Percentiles rank a stretch among this genome's conserved stretches.
These are phyloP conservation scores for Muscina levida DNA, from an alignment of 2,888 invertebrate genomes.

Conservation along the genomic window DNA sequence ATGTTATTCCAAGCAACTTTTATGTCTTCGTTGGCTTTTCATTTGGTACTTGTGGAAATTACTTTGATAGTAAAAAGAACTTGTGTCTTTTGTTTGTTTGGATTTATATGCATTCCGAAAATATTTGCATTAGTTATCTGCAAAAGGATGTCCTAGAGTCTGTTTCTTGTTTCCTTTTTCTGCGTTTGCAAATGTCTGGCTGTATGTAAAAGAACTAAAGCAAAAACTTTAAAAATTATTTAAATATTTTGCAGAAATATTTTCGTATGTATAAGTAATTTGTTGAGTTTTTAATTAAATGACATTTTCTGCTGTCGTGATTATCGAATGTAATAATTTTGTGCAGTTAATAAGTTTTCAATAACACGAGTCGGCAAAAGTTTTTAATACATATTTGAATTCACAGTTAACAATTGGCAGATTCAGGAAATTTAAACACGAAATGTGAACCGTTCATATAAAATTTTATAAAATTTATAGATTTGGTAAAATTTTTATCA, in stretches of 20 bases:
- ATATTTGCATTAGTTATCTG: constrained; percentile 59
- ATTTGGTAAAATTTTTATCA: too few species aligned
- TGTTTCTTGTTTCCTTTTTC: constrained; percentile 7
- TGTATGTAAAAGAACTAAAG: neutral
- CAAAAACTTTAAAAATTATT: neutral
- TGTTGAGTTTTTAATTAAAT: constrained; percentile 3
- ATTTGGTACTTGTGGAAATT: constrained; percentile 45
- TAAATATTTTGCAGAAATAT: constrained; percentile 14
- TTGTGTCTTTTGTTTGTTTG: constrained; percentile 31
- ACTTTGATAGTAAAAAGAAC: constrained; percentile 49
- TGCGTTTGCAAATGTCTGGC: neutral
- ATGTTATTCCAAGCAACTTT: constrained; percentile 25
- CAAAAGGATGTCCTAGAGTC: constrained; percentile 30
- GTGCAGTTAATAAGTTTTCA: neutral
- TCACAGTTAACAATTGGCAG: too few species aligned
- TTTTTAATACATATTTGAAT: too few species aligned
- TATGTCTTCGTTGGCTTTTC: constrained; percentile 40
- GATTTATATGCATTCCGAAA: constrained; percentile 47
- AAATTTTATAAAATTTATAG: too few species aligned
- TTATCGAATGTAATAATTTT: neutral
- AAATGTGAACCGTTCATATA: too few species aligned
- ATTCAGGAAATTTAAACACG: too few species aligned
- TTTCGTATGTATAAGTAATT: constrained; percentile 33
- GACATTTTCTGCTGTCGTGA: constrained; percentile 14
- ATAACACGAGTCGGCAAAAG: neutral